A percentile compares a stretch with the other conserved stretches of the same genome.
phyloP scores from a whole-genome alignment of 2,113 vertebrate genomes.

The Bufo gargarizans region DNA sequence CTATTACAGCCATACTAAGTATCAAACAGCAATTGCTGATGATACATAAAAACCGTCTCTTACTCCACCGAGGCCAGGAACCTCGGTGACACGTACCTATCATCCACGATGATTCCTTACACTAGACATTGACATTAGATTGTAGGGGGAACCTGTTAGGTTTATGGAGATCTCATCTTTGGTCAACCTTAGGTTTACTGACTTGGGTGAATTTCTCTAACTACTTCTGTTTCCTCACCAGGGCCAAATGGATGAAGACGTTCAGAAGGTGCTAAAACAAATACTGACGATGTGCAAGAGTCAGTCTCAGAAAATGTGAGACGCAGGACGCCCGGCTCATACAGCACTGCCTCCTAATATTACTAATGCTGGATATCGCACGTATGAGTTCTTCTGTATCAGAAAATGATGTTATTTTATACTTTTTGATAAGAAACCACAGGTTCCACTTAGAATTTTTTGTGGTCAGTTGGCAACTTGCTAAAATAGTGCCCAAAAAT shows the following conservation, averaged over 20 bases:
- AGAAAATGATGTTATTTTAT: constrained; percentile 52
- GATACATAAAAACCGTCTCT: no score
- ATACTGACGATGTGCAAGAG: constrained; percentile 97
- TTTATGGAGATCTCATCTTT: no score
- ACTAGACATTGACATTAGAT: no score
- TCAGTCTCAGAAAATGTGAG: constrained; percentile 86
- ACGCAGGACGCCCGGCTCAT: constrained; percentile 56
- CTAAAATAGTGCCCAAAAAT: background rate
- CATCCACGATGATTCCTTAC: no score
- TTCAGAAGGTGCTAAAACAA: constrained; percentile 96
- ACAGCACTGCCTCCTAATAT: constrained; percentile 59
- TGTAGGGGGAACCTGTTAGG: no score
- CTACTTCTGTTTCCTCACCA: constrained; percentile 61
- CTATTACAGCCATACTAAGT: no score
- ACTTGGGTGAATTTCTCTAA: background rate
- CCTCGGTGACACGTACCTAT: no score
- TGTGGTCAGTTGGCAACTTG: background rate
- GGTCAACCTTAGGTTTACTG: background rate
- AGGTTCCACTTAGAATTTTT: constrained; percentile 40
- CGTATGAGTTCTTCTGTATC: constrained; percentile 51
- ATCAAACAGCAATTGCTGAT: no score
- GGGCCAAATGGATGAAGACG: constrained; percentile 99
- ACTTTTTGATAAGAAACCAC: constrained; percentile 52
- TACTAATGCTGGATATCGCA: constrained; percentile 56
- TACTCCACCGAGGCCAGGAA: no score